A percentile compares a stretch with the other conserved stretches of the same genome.
Evolutionary conservation across 2,113 vertebrate species (phyloP).

Genomic region (Pipra filicauda): DNA sequence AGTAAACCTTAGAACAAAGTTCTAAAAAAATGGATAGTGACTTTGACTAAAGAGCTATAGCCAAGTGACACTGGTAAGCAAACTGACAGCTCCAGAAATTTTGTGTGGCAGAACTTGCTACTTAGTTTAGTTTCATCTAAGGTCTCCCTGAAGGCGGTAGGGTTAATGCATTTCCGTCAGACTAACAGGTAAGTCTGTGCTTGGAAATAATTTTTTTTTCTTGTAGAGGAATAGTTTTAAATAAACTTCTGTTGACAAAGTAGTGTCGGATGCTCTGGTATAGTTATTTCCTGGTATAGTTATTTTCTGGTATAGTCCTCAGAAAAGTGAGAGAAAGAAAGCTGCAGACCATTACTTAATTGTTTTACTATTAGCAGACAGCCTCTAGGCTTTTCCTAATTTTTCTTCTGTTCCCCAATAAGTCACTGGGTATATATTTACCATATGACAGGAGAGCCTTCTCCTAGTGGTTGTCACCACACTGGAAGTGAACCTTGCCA

Average conservation of each 20-base stretch:
- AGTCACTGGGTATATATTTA: not conserved
- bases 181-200: not conserved
- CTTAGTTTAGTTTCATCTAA: not conserved
- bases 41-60: not conserved
- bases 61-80: not conserved
- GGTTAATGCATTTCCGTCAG: not conserved
- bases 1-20: not conserved
- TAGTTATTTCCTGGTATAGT: not conserved
- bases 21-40: not conserved
- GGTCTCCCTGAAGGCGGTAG: not conserved
- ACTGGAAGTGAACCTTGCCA: not conserved
- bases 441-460: fast-evolving
- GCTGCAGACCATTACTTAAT: not conserved
- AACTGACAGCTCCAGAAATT: not conserved
- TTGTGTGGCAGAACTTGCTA: fast-evolving
- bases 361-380: not conserved
- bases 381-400: not conserved
- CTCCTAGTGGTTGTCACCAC: not conserved
- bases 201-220: not conserved
- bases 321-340: not conserved
- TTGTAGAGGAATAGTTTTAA: not conserved
- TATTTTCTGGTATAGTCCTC: not conserved
- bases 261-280: not conserved
- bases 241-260: not conserved
- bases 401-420: not conserved